Base-by-base conservation (phyloP, 2,888 invertebrate genomes). In the Diaprepes abbreviatus region DNA sequence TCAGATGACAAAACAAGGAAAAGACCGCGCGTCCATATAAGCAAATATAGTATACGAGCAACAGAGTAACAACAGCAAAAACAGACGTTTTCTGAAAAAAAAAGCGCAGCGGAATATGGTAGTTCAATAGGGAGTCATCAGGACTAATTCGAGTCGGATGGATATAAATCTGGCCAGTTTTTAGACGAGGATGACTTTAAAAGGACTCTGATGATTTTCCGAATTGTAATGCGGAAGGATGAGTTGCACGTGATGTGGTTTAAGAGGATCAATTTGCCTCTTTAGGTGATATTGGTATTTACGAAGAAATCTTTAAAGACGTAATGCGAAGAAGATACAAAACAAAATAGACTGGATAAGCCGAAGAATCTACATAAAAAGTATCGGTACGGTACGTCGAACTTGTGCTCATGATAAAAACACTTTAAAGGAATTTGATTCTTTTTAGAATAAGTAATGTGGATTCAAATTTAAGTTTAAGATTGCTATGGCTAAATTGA, bases 151-250 rank as follows among this genome's bases (percentile, higher is more conserved):
- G 62, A 60, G 57, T 12, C 62, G 40, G 28, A 59, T 36, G 50
- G 43, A 60, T 43, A 70, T 70, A 70, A 70, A 70, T 66, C 70
- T 70, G 66, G 66, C 43, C 36, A 60, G 65, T 70, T 70, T 69
- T 70, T 70, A 59, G 52, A 33, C 38, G 9, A 17, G 7, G 33
- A 33, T 43, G 66, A 52, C 64, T 64, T 16, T 40, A 69, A 69
- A 69, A 58, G 69, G 63, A 19, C 58, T 38, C 58, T 31, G 64
- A 64, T 38, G 58, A 54, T 65, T 65, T 70, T 45, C 50, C 65
- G 60, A 70, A 70, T 70, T 50, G 70, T 60, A 59, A 65, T 70
- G 59, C 65, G 70, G 60, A 70, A 70, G 63, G 69, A 69, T 69
- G 69, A 64, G 69, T n/a, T 19, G 55, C 52, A 70, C 70, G 70